Percentiles rank a stretch among this genome's conserved stretches.
phyloP scores from a whole-genome alignment of 2,888 invertebrate species.

The Corbicula japonica region DNA sequence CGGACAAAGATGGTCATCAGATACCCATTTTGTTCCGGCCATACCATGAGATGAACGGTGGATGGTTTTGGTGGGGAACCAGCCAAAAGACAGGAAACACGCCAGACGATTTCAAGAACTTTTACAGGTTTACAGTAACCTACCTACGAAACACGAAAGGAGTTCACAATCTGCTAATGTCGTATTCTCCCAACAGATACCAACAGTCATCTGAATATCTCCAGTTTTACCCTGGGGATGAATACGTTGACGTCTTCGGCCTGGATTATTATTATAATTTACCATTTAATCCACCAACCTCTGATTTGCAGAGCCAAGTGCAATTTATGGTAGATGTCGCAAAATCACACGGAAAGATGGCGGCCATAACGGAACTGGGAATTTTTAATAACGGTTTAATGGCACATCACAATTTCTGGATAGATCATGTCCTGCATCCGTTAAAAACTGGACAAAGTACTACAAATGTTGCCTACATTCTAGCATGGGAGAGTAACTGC shows the following conservation, averaged over 20 bases:
- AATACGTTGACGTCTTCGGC: constrained; percentile 59
- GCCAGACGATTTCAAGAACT: constrained; percentile 45
- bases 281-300: constrained; percentile 10
- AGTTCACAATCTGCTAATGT: constrained; percentile 64
- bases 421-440: constrained; percentile 47
- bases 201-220: constrained; percentile 43
- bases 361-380: constrained; percentile 63
- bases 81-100: constrained; percentile 45
- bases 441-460: constrained; percentile 36
- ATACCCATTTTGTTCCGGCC: constrained; percentile 62
- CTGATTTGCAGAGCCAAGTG: constrained; percentile 21
- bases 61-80: constrained; percentile 69
- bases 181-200: constrained; percentile 56
- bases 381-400: constrained; percentile 43
- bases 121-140: constrained; percentile 52
- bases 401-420: constrained; percentile 50
- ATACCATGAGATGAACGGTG: constrained; percentile 68
- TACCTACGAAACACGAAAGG: constrained; percentile 53
- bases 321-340: constrained; percentile 46
- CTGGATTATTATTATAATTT: constrained; percentile 58
- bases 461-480: constrained; percentile 45
- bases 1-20: constrained; percentile 42
- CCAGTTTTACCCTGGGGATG: constrained; percentile 58
- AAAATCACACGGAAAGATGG: constrained; percentile 45
- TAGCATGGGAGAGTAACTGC: constrained; percentile 60